Conservation (phyloP, 2,113 vertebrate genomes). For the Tetrax tetrax region DNA sequence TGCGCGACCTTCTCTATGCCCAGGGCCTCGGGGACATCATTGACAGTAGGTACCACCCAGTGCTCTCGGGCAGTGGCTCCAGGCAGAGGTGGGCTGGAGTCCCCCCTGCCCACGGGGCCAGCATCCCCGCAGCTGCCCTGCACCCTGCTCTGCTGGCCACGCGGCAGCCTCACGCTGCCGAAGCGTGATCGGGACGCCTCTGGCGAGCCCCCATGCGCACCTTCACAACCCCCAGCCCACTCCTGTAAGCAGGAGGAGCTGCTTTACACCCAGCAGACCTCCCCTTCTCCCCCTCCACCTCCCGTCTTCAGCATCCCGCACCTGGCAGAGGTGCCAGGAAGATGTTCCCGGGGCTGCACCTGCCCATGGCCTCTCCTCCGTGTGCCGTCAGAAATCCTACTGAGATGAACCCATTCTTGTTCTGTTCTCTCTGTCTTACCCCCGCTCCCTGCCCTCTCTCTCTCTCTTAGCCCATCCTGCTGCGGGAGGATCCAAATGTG, state of each 20-base stretch:
- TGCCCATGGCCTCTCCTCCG: neutral
- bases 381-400: neutral
- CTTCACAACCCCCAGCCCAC: neutral
- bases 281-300: neutral
- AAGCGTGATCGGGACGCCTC: neutral
- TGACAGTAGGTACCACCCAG: constrained; percentile 82
- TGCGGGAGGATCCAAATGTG: constrained; percentile 84
- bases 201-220: rapidly evolving
- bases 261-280: neutral
- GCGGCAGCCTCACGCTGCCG: rapidly evolving
- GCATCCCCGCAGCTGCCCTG: neutral
- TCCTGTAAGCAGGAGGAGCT: neutral
- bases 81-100: neutral
- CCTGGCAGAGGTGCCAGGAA: neutral
- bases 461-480: constrained; percentile 77
- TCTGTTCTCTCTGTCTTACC: constrained; percentile 76
- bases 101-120: neutral
- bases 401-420: constrained; percentile 70
- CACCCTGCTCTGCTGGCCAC: neutral
- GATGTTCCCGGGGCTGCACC: neutral
- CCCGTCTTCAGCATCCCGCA: neutral
- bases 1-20: constrained; percentile 89
- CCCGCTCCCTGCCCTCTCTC: constrained; percentile 47
- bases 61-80: neutral
- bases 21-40: constrained; percentile 97